Evolutionary conservation across 2,797 vertebrate genomes (phyloP), one percentile per base, ranked within the genome.

Genomic region (Coregonus ussuriensis): DNA sequence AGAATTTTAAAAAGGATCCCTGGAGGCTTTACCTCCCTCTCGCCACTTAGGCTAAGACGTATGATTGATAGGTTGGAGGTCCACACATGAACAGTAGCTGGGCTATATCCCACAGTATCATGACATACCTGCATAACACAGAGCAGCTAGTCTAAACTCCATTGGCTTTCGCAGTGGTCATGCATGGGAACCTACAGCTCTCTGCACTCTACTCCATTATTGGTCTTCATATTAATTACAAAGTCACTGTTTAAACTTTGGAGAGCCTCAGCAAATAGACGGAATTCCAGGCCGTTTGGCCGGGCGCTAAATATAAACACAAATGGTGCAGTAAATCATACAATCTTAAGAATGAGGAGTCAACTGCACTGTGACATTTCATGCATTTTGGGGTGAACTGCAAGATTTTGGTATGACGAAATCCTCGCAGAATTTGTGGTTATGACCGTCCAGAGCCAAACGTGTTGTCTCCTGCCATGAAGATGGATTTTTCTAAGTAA

Each of bases 171-270:
- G 41, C 3, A 29, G 59, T 63, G 62, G 18, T 52, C 13, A 74
- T 16, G 67, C 73, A 85, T 78, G 73, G 77, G 79, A 86, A 83
- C 82, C 52, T 77, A 59, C 71, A 67, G 72, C 1, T 33, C 16
- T 74, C 78, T 31, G 72, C 11, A 56, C 75, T 21, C 3, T 0
- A 15, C n/a, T 31, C 31, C 18, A 71, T n/a, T 35, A 68, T 63
- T 14, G 6, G 15, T 66, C 2, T 3, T 56, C 51, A 2, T 77
- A 79, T 83, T 83, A 47, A 47, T 79, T 79, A 83, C 75, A 85
- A 81, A 85, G 77, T 74, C 71, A 81, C 83, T 67, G 81, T 85
- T 86, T 78, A 33, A 83, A 83, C 52, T 56, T 74, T 4, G 6
- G 37, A 82, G 65, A 80, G 41, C 41, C 47, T 56, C 71, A 35